Conservation (phyloP, 2,113 vertebrate genomes). For the Oncorhynchus clarkii region DNA sequence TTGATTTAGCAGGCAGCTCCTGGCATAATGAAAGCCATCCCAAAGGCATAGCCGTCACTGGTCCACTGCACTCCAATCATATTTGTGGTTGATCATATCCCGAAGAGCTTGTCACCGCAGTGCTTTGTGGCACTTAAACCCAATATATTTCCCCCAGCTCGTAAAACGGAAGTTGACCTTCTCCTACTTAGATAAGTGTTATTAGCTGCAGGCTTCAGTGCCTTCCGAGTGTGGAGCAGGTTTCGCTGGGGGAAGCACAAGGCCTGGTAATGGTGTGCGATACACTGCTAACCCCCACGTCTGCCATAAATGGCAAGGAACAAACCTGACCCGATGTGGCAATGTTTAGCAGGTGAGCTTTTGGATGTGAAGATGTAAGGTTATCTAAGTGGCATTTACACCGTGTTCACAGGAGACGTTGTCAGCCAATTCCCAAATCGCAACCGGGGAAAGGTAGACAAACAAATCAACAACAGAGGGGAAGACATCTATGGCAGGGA, state of each 20-base stretch:
- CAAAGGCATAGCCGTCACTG: constrained; percentile 50
- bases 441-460: not conserved
- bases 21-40: constrained; percentile 64
- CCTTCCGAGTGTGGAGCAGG: constrained; percentile 28
- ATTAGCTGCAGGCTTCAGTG: constrained; percentile 39
- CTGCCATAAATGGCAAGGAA: constrained; percentile 13
- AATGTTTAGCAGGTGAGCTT: constrained; percentile 2
- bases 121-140: constrained; percentile 63
- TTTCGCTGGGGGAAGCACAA: not conserved
- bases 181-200: constrained; percentile 47
- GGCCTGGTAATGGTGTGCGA: constrained; percentile 23
- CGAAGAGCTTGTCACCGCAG: constrained; percentile 62
- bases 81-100: constrained; percentile 66
- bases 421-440: not conserved
- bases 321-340: constrained; percentile 4
- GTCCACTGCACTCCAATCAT: constrained; percentile 64
- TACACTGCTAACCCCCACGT: constrained; percentile 18
- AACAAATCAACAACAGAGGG: not conserved
- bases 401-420: not conserved
- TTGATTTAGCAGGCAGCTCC: constrained; percentile 64
- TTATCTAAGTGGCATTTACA: constrained; percentile 15
- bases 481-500: not conserved
- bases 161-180: constrained; percentile 63
- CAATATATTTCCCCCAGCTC: constrained; percentile 51
- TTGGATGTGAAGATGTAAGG: constrained; percentile 9